phyloP scores from a whole-genome alignment of 2,888 invertebrate genomes.

The Spodoptera picta region DNA sequence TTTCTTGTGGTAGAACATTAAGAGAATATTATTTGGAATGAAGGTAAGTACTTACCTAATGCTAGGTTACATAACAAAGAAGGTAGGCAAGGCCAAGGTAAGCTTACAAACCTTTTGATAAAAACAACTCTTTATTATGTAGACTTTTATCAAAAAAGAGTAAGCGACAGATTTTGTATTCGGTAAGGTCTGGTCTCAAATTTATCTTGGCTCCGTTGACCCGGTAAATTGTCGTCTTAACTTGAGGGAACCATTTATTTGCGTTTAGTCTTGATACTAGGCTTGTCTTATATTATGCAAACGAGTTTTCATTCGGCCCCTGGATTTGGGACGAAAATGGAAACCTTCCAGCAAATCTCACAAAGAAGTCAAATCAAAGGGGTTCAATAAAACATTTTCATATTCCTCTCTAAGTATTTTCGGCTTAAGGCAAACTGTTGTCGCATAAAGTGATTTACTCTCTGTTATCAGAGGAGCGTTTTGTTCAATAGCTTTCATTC shows the following conservation, averaged over 20 bases:
- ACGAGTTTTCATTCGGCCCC: conserved; percentile 74
- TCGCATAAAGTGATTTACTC: conserved; percentile 40
- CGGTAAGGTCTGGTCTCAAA: conserved; percentile 73
- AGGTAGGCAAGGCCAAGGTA: conserved; percentile 20
- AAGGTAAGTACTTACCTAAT: conserved; percentile 14
- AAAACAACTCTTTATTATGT: conserved; percentile 53
- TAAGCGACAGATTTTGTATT: conserved; percentile 73
- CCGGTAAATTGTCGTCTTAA: conserved; percentile 83
- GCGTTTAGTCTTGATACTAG: conserved; percentile 78
- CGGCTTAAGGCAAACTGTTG: conserved; percentile 53
- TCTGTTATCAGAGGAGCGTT: conserved; percentile 38
- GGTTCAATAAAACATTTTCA: conserved; percentile 64
- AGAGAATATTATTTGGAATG: conserved; percentile 18
- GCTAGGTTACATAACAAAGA: conserved; percentile 34
- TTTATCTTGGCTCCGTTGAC: conserved; percentile 79
- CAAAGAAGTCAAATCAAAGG: conserved; percentile 66
- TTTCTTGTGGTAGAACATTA: conserved; percentile 17
- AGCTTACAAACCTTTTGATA: conserved; percentile 48
- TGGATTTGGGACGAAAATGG: conserved; percentile 67
- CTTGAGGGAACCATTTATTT: conserved; percentile 82
- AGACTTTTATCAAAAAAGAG: conserved; percentile 65
- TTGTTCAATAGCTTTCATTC: conserved; percentile 57
- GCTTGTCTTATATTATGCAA: conserved; percentile 81
- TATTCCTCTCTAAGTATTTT: conserved; percentile 60
- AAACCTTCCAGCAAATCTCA: conserved; percentile 64